Percentiles rank a stretch among this genome's conserved stretches.
Conservation (phyloP, 2,113 vertebrate species). For the Crotalus viridis region DNA sequence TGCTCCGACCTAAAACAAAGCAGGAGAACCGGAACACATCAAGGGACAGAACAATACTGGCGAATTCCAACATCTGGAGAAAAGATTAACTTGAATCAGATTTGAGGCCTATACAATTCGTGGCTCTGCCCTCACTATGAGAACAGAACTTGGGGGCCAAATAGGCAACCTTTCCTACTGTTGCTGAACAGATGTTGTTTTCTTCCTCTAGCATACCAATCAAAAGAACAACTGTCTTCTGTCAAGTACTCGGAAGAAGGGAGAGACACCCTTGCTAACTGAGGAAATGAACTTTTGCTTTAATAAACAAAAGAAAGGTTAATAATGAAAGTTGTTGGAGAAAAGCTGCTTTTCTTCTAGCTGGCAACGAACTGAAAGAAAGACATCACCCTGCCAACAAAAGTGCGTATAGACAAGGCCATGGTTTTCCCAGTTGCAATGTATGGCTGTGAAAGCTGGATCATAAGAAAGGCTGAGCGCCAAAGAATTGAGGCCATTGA, state of each 20-base stretch:
- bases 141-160: neutral
- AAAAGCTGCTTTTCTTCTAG: neutral
- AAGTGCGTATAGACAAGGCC: too few species aligned
- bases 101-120: neutral
- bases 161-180: neutral
- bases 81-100: neutral
- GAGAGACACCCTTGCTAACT: slow-evolving; percentile 8
- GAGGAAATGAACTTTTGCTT: neutral
- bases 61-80: neutral
- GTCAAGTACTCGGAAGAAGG: neutral
- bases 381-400: neutral
- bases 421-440: too few species aligned
- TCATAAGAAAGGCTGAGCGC: too few species aligned
- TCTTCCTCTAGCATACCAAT: neutral
- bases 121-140: neutral
- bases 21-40: neutral
- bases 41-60: neutral
- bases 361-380: neutral
- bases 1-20: neutral
- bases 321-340: neutral
- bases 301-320: slow-evolving; percentile 8
- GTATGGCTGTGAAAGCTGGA: too few species aligned
- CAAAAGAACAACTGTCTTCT: neutral
- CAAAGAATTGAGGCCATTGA: too few species aligned
- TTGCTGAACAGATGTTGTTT: neutral